Base-by-base conservation (phyloP, 2,888 invertebrate genomes). In the Stenolophus ochropezus region DNA sequence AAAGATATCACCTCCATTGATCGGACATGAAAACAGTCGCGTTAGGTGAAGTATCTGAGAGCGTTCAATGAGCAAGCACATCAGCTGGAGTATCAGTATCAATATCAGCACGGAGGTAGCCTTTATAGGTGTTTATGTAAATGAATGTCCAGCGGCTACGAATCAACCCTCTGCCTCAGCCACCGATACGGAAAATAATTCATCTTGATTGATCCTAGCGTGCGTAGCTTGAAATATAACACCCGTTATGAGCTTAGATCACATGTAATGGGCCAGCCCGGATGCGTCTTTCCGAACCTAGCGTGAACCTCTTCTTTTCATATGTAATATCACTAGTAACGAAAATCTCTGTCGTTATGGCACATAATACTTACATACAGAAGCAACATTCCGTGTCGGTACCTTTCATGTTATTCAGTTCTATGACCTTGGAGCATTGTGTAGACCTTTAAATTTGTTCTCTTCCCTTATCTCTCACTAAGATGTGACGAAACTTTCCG, bases 51-150 rank as follows among this genome's bases (percentile, higher is more conserved):
- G 25, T 53, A 51, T 75, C 74, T 75, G 20, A 18, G 42, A 42
- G 33, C 47, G 69, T 14, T 69, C 16, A 69, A 18, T 69, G 69
- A 33, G 33, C 33, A 42, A n/a, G 18, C 47, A 18, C 69, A 42
- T 69, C 69, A 69, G 33, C 14, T 14, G 8, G n/a, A 49, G 51
- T 51, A 51, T 51, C 51, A 51, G 51, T 16, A 51, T 51, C 16
- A 16, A 51, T 53, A 53, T 53, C 56, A 20, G 56, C 11, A 56
- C 65, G 42, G 49, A 47, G 49, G 75, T 33, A 76, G 56, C 58
- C 56, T 76, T 53, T 58, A 56, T 76, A 58, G 76, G 76, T 76
- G 56, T 76, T 76, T 76, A 76, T 76, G 76, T 56, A 76, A 76
- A 76, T 76, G 53, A 53, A 25, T 47, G 25, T 53, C 76, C 33